These are phyloP conservation scores for Gavia stellata DNA, from an alignment of 2,113 vertebrate species.

Conservation along the genomic window DNA sequence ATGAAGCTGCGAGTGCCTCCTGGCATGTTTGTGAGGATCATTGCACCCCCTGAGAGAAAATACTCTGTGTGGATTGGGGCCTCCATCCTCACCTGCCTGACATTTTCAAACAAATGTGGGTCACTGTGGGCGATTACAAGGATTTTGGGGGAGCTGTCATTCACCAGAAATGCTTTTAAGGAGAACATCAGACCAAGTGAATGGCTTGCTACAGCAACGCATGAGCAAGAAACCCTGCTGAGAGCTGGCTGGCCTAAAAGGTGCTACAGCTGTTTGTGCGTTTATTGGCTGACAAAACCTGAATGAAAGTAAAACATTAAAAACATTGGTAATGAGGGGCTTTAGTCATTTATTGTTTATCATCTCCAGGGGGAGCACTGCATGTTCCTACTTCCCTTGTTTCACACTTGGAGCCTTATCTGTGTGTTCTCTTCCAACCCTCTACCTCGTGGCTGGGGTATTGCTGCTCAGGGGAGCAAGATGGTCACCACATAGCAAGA, in stretches of 20 bases:
- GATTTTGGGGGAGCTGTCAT: constrained; percentile 52
- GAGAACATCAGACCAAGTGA: not conserved
- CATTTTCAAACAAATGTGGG: constrained; percentile 67
- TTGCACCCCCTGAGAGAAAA: not conserved
- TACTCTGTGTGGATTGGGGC: constrained; percentile 55
- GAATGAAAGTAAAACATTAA: not conserved
- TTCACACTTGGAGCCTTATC: too few relatives aligned
- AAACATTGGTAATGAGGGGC: not conserved
- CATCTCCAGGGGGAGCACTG: too few relatives aligned
- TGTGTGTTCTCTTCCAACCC: too few relatives aligned
- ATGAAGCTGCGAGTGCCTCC: constrained; percentile 21
- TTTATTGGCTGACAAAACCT: not conserved
- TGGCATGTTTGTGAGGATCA: constrained; percentile 47
- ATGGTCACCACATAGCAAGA: too few relatives aligned
- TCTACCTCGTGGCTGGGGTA: too few relatives aligned
- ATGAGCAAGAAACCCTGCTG: not conserved
- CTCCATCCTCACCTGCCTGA: constrained; percentile 57
- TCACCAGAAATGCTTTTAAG: constrained; percentile 58
- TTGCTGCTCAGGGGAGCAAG: too few relatives aligned
- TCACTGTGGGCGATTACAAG: constrained; percentile 19
- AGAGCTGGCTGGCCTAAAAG: not conserved
- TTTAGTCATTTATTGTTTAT: not conserved
- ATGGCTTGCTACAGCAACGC: not conserved
- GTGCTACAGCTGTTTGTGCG: not conserved
- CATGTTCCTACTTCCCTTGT: too few relatives aligned